phyloP scores from a whole-genome alignment of 1,140 invertebrate genomes.

The Oryctes rhinoceros region DNA sequence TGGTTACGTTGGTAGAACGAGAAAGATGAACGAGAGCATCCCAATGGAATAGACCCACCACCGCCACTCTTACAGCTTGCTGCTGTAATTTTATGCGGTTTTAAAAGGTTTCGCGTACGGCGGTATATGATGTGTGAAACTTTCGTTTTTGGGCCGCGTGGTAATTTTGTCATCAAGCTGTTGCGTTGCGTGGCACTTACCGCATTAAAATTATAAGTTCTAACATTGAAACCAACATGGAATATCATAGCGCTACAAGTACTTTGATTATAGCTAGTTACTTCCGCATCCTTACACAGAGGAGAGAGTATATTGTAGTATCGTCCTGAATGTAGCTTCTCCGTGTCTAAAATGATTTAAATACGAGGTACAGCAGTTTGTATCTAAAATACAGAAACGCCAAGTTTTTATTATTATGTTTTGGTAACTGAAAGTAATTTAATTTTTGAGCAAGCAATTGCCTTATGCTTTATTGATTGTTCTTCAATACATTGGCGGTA shows the following conservation, averaged over 20 bases:
- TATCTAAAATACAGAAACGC: too few relatives aligned
- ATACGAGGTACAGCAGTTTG: too few relatives aligned
- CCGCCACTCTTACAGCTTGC: neutral
- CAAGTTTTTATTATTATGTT: too few relatives aligned
- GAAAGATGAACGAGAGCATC: neutral
- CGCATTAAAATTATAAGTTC: neutral
- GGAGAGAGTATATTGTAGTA: too few relatives aligned
- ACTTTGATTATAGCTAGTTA: neutral
- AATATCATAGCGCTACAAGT: neutral
- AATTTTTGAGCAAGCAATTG: too few relatives aligned
- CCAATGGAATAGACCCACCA: neutral
- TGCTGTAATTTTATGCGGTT: constrained; percentile 16
- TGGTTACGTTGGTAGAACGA: neutral
- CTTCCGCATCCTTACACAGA: too few relatives aligned
- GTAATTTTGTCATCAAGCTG: constrained; percentile 29
- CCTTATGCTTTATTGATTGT: too few relatives aligned
- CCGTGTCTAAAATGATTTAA: too few relatives aligned
- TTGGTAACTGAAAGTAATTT: too few relatives aligned
- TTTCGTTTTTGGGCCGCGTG: constrained; percentile 17
- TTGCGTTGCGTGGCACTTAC: neutral
- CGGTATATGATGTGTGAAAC: constrained; percentile 12
- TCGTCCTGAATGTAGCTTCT: too few relatives aligned
- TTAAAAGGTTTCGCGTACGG: constrained; percentile 1
- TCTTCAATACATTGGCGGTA: too few relatives aligned
- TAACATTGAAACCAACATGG: neutral